These are phyloP conservation scores for Aspiorhynchus laticeps DNA, from an alignment of 2,113 vertebrate genomes.

Conservation along the genomic window DNA sequence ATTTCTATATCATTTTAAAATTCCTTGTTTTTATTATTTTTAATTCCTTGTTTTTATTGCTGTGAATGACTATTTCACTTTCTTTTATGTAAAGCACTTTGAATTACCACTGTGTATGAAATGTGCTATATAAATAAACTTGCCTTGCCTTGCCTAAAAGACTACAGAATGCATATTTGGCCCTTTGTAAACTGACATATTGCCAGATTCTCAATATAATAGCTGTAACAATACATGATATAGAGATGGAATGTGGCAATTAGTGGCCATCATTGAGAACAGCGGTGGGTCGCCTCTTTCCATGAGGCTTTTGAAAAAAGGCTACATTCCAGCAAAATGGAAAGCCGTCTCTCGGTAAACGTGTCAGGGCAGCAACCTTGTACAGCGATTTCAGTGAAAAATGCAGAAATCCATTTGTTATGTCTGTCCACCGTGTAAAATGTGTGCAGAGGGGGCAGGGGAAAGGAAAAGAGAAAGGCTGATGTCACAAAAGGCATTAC, in stretches of 20 bases:
- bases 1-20: no score
- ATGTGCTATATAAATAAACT: no score
- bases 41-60: no score
- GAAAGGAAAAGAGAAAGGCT: constrained; percentile 5
- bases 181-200: not conserved
- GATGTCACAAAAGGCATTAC: constrained; percentile 36
- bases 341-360: constrained; percentile 19
- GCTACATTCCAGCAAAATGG: constrained; percentile 37
- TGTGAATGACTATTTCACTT: no score
- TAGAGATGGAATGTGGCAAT: constrained; percentile 30
- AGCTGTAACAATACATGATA: constrained; percentile 25
- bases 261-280: constrained; percentile 28
- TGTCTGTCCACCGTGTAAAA: constrained; percentile 9
- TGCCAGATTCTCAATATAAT: constrained; percentile 2
- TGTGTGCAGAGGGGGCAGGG: not conserved
- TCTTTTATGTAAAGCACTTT: no score
- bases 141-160: no score
- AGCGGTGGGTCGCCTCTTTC: constrained; percentile 12
- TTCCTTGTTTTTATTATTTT: no score
- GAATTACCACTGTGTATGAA: no score
- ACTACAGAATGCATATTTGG: not conserved
- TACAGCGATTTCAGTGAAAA: constrained; percentile 35
- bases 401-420: constrained; percentile 44
- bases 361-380: constrained; percentile 43
- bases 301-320: constrained; percentile 4